Base-by-base conservation (phyloP, 2,888 invertebrate genomes). In the Stegophylla sp. region DNA sequence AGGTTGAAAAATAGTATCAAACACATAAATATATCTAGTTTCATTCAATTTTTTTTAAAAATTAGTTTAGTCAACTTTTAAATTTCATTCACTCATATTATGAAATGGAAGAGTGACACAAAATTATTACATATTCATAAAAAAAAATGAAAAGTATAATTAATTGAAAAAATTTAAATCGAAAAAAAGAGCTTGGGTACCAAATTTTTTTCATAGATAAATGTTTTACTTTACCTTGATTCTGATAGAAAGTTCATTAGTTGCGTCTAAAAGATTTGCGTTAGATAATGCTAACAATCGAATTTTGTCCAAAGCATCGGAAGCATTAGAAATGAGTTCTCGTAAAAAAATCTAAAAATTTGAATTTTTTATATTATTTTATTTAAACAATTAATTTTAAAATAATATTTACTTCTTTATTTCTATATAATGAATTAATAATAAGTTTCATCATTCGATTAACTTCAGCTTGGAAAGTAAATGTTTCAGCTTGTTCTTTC, bases 361-460 rank as follows among this genome's bases (percentile, higher is more conserved):
- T 23, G 34, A 61, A 45, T n/a, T 20, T 51, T 48, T 15, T 71
- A 26, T 61, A 81, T 34, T 1, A 56, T n/a, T 51, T n/a, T 20
- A 51, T 1, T 51, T 23, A 53, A 43, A 59, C 13, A 20, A 23
- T 34, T 3, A 17, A 45, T n/a, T 17, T 23, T 26, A 71, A 56
- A 63, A 61, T 56, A 41, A 51, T 34, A 84, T 86, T 84, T 86
- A 93, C 94, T 89, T 99, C 99, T 88, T 99, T 99, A 88, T 99
- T 99, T 85, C 97, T 91, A 88, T 99, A 99, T 12, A 99, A 89
- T 12, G 99, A 99, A 89, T 99, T 99, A 87, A 99, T 99, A 87
- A 99, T 99, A 82, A 99, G 91, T 88, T 99, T 99, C 99, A 99
- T 99, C 97, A 99, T 98, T 82, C 98, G 93, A 88, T 97, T 97